These are phyloP conservation scores for Chaetorhynchus papuensis DNA, from an alignment of 2,113 vertebrate species.

Conservation along the genomic window DNA sequence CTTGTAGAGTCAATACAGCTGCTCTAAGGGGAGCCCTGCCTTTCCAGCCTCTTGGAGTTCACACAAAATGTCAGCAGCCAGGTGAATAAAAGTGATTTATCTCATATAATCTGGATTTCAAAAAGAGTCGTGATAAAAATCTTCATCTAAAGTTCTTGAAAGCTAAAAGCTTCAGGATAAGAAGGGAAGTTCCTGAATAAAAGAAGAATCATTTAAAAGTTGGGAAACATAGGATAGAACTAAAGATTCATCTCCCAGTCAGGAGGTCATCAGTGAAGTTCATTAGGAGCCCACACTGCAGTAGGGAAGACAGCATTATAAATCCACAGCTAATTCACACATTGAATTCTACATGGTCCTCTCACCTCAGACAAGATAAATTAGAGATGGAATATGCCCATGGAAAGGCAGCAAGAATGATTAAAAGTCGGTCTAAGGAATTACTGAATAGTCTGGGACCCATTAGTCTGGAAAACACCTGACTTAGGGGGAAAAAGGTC, in stretches of 20 bases:
- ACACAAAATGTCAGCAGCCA: not conserved
- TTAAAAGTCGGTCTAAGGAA: not conserved
- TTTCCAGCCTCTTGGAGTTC: not conserved
- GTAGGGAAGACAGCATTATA: not conserved
- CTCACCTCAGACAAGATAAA: not conserved
- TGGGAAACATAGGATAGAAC: not conserved
- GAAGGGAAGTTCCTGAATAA: not conserved
- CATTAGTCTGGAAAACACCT: not conserved
- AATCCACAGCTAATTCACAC: not conserved
- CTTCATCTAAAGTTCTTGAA: not conserved
- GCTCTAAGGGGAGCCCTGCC: not conserved
- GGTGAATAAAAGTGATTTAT: not conserved
- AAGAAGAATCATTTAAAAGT: not conserved
- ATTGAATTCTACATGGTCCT: not conserved
- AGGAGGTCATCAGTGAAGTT: not conserved
- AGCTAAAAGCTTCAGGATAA: not conserved
- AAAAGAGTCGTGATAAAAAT: not conserved
- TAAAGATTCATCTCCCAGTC: not conserved
- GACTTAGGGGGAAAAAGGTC: not conserved
- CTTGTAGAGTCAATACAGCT: not conserved
- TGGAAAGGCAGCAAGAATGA: not conserved
- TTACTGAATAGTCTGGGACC: not conserved
- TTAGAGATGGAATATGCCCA: not conserved
- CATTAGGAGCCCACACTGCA: not conserved
- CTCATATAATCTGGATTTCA: not conserved